A percentile compares a stretch with the other conserved stretches of the same genome.
Evolutionary conservation across 2,797 vertebrate genomes (phyloP).

Genomic region (Crocodylus rhombifer): DNA sequence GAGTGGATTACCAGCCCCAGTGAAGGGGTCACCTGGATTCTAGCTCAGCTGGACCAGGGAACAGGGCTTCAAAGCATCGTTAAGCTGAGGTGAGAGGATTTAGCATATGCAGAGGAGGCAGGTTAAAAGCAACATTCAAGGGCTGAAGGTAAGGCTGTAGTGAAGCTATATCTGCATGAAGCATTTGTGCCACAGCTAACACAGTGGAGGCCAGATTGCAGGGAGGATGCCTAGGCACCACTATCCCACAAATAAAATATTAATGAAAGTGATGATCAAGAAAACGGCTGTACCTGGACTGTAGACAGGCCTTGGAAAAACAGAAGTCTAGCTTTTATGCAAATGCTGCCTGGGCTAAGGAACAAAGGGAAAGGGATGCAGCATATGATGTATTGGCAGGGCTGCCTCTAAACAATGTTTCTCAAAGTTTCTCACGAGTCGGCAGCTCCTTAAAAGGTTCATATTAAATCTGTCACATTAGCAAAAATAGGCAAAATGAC

Average conservation of each 20-base stretch:
- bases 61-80: background rate
- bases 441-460: slow-evolving; percentile 30
- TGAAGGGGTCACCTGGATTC: background rate
- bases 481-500: slow-evolving; percentile 49
- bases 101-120: background rate
- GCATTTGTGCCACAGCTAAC: too few species aligned
- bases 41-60: background rate
- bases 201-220: background rate
- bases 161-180: background rate
- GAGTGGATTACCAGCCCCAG: background rate
- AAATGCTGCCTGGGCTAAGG: background rate
- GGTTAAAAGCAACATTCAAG: background rate
- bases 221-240: too few species aligned
- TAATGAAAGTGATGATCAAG: background rate
- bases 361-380: background rate
- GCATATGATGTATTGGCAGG: background rate
- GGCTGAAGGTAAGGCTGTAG: background rate
- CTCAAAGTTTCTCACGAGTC: slow-evolving; percentile 38
- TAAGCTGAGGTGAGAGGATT: background rate
- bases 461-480: slow-evolving; percentile 64
- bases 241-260: background rate
- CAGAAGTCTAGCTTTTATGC: background rate
- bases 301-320: background rate
- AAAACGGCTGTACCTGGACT: background rate
- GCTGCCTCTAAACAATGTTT: background rate